These are phyloP conservation scores for Ptycholaimellus sp. DNA, from an alignment of 2,888 invertebrate genomes.

Conservation along the genomic window DNA sequence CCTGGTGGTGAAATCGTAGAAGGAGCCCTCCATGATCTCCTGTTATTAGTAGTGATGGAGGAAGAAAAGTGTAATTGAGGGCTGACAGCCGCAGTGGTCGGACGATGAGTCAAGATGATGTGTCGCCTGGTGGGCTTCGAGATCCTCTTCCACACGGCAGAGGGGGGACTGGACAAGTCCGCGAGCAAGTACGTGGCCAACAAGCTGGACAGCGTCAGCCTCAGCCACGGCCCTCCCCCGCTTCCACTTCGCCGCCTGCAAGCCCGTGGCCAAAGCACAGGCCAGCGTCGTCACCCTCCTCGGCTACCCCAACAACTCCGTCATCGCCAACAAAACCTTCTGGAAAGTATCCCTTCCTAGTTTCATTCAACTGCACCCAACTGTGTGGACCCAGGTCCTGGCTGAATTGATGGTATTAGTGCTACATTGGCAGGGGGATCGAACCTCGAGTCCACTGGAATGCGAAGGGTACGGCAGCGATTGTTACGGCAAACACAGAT, in stretches of 20 bases:
- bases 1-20: no score
- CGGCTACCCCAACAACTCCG: conserved; percentile 33
- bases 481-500: conserved; percentile 29
- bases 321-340: conserved; percentile 68
- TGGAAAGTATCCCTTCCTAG: conserved; percentile 55
- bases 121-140: conserved; percentile 48
- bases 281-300: conserved; percentile 55
- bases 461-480: conserved; percentile 38
- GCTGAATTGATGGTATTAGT: no score
- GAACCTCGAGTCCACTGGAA: conserved; percentile 56
- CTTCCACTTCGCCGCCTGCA: conserved; percentile 47
- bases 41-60: not conserved
- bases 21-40: not conserved
- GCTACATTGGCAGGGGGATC: no score
- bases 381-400: no score
- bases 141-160: conserved; percentile 59
- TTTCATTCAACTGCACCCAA: no score
- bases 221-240: conserved; percentile 40
- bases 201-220: conserved; percentile 44
- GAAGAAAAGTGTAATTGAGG: not conserved
- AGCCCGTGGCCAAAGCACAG: conserved; percentile 45
- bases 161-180: conserved; percentile 28
- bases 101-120: conserved; percentile 32
- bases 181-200: conserved; percentile 36
- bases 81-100: conserved; percentile 32